Evolutionary conservation across 1,140 invertebrate genomes (phyloP).

Genomic region (Meloidogyne floridensis): DNA sequence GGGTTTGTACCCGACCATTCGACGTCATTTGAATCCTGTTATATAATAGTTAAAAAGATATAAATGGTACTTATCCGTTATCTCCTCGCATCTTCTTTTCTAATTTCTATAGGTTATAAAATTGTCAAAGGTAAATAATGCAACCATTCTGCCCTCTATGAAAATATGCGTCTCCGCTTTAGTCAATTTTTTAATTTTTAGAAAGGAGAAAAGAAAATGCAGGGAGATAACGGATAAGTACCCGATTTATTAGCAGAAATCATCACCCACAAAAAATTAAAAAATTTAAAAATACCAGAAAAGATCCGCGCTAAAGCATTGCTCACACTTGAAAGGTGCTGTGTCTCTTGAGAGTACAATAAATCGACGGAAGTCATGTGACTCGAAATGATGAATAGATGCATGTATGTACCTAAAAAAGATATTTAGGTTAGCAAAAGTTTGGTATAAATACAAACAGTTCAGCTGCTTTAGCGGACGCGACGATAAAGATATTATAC

Average conservation of each 20-base stretch:
- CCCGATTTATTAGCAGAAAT: too few species aligned
- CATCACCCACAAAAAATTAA: too few species aligned
- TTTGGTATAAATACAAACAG: neutral
- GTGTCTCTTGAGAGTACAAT: conserved; percentile 52
- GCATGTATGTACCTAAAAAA: conserved; percentile 33
- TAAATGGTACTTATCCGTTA: neutral
- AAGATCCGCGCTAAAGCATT: conserved; percentile 51
- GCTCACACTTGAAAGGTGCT: conserved; percentile 57
- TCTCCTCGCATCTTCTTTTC: too few species aligned
- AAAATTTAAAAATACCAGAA: conserved; percentile 33
- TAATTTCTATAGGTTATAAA: too few species aligned
- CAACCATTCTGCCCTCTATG: too few species aligned
- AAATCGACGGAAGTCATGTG: conserved; percentile 33
- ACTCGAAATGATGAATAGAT: conserved; percentile 33
- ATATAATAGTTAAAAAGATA: neutral
- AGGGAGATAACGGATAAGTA: too few species aligned
- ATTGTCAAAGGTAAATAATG: too few species aligned
- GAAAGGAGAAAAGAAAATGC: too few species aligned
- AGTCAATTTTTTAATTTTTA: too few species aligned
- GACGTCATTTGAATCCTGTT: conserved; percentile 42
- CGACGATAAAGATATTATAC: conserved; percentile 41
- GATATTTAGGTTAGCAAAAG: too few species aligned
- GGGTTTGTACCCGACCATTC: conserved; percentile 32
- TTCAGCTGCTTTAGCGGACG: conserved; percentile 38
- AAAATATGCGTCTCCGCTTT: too few species aligned